phyloP scores from a whole-genome alignment of 2,797 vertebrate species.

The Dallia pectoralis region DNA sequence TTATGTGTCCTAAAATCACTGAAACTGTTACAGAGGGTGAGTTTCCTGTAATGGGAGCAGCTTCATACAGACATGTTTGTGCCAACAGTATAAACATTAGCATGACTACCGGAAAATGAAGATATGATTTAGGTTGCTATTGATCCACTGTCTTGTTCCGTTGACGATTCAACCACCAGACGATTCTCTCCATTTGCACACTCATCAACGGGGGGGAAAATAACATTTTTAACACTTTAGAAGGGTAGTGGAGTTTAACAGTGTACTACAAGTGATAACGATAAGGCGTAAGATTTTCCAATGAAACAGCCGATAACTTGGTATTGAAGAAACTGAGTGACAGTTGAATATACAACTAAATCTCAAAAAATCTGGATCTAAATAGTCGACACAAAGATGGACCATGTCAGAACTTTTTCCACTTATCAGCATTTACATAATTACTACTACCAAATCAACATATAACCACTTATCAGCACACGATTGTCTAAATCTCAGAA shows the following conservation, averaged over 20 bases:
- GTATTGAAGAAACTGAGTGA: not conserved
- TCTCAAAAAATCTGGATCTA: not conserved
- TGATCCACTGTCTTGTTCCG: slow-evolving; percentile 30
- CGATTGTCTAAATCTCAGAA: not conserved
- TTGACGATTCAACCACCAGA: slow-evolving; percentile 7
- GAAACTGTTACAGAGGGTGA: slow-evolving; percentile 23
- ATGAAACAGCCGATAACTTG: not conserved
- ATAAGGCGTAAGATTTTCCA: not conserved
- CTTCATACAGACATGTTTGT: slow-evolving; percentile 31
- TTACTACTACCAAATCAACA: not conserved
- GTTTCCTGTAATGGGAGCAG: slow-evolving; percentile 46
- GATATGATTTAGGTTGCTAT: slow-evolving; percentile 37
- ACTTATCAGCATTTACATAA: not conserved
- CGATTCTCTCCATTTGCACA: slow-evolving; percentile 16
- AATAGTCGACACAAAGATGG: not conserved
- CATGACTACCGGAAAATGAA: slow-evolving; percentile 29
- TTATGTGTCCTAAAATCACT: slow-evolving; percentile 21
- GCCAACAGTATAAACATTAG: slow-evolving; percentile 36
- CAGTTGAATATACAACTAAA: not conserved
- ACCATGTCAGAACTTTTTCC: too few relatives aligned
- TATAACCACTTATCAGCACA: not conserved
- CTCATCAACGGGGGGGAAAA: slow-evolving; percentile 5
- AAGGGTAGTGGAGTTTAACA: not conserved
- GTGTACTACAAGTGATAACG: not conserved
- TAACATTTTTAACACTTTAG: not conserved